Evolutionary conservation across 2,797 vertebrate species (phyloP).

Genomic region (Tinamus major): DNA sequence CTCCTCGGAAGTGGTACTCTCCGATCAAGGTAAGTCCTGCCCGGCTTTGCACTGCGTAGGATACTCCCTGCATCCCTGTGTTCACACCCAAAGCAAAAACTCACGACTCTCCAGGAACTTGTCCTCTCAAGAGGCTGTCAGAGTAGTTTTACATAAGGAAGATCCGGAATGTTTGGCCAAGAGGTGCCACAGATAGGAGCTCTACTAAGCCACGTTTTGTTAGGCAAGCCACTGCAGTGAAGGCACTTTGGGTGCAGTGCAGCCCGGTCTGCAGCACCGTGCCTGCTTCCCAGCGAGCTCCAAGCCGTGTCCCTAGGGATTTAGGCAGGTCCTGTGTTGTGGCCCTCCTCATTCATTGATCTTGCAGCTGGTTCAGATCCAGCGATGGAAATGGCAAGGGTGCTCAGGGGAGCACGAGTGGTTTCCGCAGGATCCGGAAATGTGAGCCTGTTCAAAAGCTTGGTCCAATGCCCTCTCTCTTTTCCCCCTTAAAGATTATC

Average conservation of each 20-base stretch:
- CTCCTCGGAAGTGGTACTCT: constrained; percentile 93
- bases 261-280: not conserved
- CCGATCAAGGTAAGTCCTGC: constrained; percentile 90
- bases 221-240: not conserved
- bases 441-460: not conserved
- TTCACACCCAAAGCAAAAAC: not conserved
- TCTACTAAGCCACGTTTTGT: not conserved
- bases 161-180: rapidly evolving
- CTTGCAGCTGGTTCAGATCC: not conserved
- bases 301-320: not conserved
- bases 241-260: not conserved
- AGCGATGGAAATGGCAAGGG: not conserved
- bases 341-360: not conserved
- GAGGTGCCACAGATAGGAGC: not conserved
- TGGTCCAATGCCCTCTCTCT: not conserved
- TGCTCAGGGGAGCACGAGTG: not conserved
- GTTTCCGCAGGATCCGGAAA: not conserved
- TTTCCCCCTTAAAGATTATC: not conserved
- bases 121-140: not conserved
- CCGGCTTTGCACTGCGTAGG: rapidly evolving
- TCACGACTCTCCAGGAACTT: not conserved
- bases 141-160: not conserved
- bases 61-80: not conserved
- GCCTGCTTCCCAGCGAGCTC: not conserved
- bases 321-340: not conserved